These are phyloP conservation scores for Mastomys coucha DNA, from an alignment of 2,113 vertebrate genomes.

Conservation along the genomic window DNA sequence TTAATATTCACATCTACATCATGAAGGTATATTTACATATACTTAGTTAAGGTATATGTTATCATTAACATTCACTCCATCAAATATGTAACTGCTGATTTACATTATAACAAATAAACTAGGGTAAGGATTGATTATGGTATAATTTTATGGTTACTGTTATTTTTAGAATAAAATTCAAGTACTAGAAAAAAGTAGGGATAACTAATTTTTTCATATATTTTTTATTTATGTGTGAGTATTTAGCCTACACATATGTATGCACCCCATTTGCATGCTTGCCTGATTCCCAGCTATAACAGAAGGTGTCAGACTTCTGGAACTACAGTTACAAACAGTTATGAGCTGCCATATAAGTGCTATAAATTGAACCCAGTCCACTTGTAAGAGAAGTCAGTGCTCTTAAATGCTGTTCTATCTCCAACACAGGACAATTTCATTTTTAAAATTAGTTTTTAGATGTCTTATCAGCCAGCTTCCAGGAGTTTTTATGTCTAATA, in stretches of 20 bases:
- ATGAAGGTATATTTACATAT: background rate
- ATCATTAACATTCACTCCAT: background rate
- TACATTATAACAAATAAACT: background rate
- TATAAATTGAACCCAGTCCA: background rate
- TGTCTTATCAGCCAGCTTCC: background rate
- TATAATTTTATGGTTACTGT: background rate
- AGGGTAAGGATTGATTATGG: background rate
- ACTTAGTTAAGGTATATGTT: background rate
- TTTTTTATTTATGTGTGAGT: background rate
- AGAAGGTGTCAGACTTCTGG: background rate
- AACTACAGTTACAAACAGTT: background rate
- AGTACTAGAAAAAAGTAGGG: background rate
- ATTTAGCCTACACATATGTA: background rate
- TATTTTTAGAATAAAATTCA: constrained; percentile 2
- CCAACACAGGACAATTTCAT: background rate
- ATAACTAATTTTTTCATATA: background rate
- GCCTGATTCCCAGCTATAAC: background rate
- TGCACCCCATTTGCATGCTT: background rate
- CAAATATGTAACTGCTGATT: background rate
- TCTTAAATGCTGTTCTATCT: background rate
- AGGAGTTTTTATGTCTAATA: background rate
- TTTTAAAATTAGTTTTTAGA: background rate
- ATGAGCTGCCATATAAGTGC: background rate
- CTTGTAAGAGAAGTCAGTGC: background rate
- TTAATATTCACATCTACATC: background rate